These are phyloP conservation scores for Amyelois transitella DNA, from an alignment of 1,140 invertebrate species.

Conservation along the genomic window DNA sequence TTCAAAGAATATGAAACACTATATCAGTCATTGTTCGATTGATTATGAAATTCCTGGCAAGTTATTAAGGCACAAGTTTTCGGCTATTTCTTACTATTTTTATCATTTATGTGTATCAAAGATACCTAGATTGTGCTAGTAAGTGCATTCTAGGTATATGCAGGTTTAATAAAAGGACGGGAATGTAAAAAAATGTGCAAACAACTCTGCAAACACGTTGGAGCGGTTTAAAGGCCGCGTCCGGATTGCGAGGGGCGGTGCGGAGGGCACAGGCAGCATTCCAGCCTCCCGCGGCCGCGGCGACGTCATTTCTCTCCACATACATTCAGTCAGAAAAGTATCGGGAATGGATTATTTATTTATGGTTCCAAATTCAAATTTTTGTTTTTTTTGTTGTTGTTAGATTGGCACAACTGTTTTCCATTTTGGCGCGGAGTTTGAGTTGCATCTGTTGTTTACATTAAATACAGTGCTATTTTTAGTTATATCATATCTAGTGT, in stretches of 20 bases:
- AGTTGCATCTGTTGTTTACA: too few species aligned
- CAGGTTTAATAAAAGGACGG: constrained; percentile 58
- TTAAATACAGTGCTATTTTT: too few species aligned
- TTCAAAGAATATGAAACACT: constrained; percentile 8
- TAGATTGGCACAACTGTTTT: too few species aligned
- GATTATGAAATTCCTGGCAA: neutral
- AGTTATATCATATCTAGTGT: too few species aligned
- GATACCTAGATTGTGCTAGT: constrained; percentile 8
- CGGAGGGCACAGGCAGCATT: constrained; percentile 61
- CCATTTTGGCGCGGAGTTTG: too few species aligned
- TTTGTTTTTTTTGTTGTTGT: too few species aligned
- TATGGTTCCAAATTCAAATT: too few species aligned
- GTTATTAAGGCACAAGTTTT: too few species aligned
- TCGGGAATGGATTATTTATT: too few species aligned
- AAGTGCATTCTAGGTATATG: constrained; percentile 15
- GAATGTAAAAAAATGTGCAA: constrained; percentile 73
- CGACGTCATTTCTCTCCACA: constrained; percentile 51
- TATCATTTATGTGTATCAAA: neutral
- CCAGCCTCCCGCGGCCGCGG: constrained; percentile 55
- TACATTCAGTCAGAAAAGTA: too few species aligned
- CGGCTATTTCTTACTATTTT: neutral
- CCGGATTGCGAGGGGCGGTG: constrained; percentile 64
- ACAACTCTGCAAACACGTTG: constrained; percentile 70
- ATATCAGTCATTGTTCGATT: neutral
- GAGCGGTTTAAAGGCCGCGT: constrained; percentile 68